A percentile compares a stretch with the other conserved stretches of the same genome.
Evolutionary conservation across 2,113 vertebrate species (phyloP).

Genomic region (Caretta caretta): DNA sequence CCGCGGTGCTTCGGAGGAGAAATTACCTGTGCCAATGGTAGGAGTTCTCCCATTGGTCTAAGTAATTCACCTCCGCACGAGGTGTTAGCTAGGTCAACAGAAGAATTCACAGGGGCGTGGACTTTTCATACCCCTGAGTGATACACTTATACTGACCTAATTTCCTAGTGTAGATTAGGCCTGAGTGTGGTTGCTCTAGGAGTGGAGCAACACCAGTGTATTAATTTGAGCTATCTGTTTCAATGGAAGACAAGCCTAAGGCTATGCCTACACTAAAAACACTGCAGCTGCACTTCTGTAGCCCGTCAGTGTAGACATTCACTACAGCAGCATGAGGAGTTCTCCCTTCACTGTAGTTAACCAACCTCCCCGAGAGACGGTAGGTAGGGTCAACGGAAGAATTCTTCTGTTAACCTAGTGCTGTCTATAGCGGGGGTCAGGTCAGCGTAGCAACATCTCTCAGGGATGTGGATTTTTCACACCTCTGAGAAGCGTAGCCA

Average conservation of each 20-base stretch:
- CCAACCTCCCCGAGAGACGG: neutral
- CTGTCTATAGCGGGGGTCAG: neutral
- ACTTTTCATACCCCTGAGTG: neutral
- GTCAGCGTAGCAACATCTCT: neutral
- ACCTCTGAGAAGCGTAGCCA: neutral
- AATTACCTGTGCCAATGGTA: no score
- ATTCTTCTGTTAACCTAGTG: neutral
- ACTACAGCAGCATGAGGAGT: neutral
- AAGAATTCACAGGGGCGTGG: no score
- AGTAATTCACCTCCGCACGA: neutral
- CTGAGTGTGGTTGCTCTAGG: neutral
- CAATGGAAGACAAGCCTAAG: neutral
- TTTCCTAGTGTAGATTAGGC: neutral
- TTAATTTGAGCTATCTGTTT: neutral
- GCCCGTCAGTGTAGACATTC: neutral
- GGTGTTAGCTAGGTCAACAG: neutral
- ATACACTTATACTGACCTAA: neutral
- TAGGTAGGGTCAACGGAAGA: neutral
- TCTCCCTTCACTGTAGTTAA: neutral
- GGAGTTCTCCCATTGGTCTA: no score
- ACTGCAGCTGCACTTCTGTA: neutral
- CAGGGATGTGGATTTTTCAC: neutral
- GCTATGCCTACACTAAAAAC: neutral
- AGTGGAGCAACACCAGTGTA: no score
- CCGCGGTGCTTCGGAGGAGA: no score